A percentile compares a stretch with the other conserved stretches of the same genome.
Conservation (phyloP, 2,113 vertebrate genomes). For the Corythoichthys haematopterus region DNA sequence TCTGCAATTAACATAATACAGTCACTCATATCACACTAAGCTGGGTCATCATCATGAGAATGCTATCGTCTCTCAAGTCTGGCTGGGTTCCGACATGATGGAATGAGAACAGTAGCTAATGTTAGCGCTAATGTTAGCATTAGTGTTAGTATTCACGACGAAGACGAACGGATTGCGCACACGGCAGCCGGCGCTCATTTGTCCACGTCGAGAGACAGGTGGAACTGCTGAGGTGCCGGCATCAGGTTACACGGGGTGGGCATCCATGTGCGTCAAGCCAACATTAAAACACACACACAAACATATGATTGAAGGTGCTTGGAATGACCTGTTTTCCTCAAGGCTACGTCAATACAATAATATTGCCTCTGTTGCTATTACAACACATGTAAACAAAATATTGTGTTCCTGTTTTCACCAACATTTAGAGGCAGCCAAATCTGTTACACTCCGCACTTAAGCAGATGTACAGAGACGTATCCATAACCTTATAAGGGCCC, state of each 20-base stretch:
- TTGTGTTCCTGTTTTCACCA: background rate
- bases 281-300: slow-evolving; percentile 31
- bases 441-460: background rate
- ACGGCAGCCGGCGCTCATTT: slow-evolving; percentile 61
- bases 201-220: slow-evolving; percentile 69
- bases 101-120: slow-evolving; percentile 38
- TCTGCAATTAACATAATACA: slow-evolving; percentile 7
- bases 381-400: background rate
- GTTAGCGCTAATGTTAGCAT: slow-evolving; percentile 67
- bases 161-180: slow-evolving; percentile 52
- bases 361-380: slow-evolving; percentile 1
- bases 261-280: slow-evolving; percentile 51
- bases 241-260: slow-evolving; percentile 54
- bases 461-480: no score
- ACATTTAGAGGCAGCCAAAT: background rate
- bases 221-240: slow-evolving; percentile 50
- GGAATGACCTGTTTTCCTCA: slow-evolving; percentile 6
- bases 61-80: background rate
- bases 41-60: slow-evolving; percentile 3
- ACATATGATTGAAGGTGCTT: slow-evolving; percentile 11
- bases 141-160: slow-evolving; percentile 64
- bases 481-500: no score
- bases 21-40: background rate
- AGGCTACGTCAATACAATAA: slow-evolving; percentile 8
- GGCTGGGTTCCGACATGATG: background rate